A percentile compares a stretch with the other conserved stretches of the same genome.
These are phyloP conservation scores for Columba janthina DNA, from an alignment of 2,113 vertebrate species.

Conservation along the genomic window DNA sequence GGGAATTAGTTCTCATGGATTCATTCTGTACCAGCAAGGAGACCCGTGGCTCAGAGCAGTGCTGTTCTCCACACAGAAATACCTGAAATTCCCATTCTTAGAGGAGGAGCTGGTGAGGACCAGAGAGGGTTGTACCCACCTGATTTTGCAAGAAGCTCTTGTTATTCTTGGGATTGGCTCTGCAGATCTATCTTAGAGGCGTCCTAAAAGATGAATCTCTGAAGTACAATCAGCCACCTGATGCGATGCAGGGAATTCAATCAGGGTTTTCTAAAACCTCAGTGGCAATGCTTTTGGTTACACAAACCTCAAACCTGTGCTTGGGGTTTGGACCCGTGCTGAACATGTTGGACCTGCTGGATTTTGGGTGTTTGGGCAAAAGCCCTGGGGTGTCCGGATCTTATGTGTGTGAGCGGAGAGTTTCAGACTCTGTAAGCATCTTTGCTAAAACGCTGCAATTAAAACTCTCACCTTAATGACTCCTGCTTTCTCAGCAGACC, in stretches of 20 bases:
- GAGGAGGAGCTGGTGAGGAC: too few species aligned
- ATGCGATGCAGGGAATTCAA: accelerated
- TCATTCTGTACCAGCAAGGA: too few species aligned
- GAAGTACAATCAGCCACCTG: accelerated
- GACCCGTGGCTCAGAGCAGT: too few species aligned
- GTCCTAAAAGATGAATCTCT: background rate
- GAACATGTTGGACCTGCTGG: background rate
- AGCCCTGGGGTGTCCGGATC: background rate
- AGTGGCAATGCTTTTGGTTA: background rate
- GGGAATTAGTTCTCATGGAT: too few species aligned
- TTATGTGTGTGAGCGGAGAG: background rate
- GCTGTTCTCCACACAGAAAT: too few species aligned
- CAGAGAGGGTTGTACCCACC: too few species aligned
- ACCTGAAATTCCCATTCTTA: too few species aligned
- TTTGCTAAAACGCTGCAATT: background rate
- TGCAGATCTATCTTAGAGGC: too few species aligned
- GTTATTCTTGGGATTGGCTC: too few species aligned
- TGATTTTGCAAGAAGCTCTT: too few species aligned
- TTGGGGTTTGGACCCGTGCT: background rate
- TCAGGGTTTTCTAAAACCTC: background rate
- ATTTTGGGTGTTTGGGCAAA: background rate
- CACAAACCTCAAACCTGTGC: background rate
- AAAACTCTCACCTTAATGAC: background rate
- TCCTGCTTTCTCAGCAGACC: background rate
- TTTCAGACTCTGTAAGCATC: background rate